Conservation (phyloP, 2,113 vertebrate species). For the Eublepharis macularius region DNA sequence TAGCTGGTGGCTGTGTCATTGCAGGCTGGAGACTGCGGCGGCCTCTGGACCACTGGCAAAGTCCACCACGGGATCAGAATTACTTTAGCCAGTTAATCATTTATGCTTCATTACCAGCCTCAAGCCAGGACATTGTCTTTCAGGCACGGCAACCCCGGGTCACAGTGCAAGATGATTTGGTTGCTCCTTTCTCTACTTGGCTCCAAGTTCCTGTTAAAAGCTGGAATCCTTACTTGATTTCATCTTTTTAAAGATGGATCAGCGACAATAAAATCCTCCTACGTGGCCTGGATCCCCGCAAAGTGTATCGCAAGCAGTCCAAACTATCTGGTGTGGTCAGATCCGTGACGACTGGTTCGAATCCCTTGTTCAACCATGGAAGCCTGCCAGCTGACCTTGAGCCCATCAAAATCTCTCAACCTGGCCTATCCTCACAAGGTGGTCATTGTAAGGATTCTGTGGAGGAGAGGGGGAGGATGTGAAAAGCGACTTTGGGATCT, state of each 20-base stretch:
- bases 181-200: background rate
- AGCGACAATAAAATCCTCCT: background rate
- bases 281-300: background rate
- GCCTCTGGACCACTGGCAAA: background rate
- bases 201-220: conserved; percentile 28
- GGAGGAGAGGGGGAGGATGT: too few relatives aligned
- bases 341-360: too few relatives aligned
- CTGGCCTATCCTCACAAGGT: too few relatives aligned
- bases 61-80: background rate
- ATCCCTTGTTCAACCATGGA: too few relatives aligned
- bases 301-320: too few relatives aligned
- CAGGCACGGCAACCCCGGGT: conserved; percentile 22
- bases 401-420: too few relatives aligned
- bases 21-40: conserved; percentile 10
- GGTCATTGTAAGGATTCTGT: too few relatives aligned
- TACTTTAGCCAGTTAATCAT: conserved; percentile 44
- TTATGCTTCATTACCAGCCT: conserved; percentile 30
- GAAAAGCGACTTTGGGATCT: too few relatives aligned
- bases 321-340: too few relatives aligned
- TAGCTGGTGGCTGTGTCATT: background rate
- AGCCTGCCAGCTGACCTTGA: too few relatives aligned
- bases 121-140: background rate
- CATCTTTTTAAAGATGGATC: background rate
- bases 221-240: background rate
- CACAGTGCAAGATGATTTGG: conserved; percentile 25